phyloP scores from a whole-genome alignment of 2,888 invertebrate species.

The Zygogramma bicolorata region DNA sequence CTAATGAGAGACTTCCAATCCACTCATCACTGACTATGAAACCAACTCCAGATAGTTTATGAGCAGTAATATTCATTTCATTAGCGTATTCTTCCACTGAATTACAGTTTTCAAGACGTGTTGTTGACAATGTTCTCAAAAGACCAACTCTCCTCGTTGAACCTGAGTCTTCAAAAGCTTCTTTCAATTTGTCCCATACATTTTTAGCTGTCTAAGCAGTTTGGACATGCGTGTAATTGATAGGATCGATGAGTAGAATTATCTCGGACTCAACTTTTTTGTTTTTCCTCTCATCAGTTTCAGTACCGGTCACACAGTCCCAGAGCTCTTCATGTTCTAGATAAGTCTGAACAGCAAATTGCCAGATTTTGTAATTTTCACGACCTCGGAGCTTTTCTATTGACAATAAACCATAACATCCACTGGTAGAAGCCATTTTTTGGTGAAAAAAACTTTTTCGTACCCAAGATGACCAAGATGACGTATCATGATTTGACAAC shows the following conservation, averaged over 20 bases:
- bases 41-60: no score
- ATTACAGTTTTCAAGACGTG: no score
- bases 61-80: no score
- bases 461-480: no score
- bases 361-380: conserved; percentile 39
- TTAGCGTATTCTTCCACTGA: conserved; percentile 21
- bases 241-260: conserved; percentile 12
- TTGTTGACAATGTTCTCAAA: no score
- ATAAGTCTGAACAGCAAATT: conserved; percentile 41
- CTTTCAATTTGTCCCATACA: conserved; percentile 14
- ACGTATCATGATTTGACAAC: no score
- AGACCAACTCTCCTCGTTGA: no score
- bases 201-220: neutral
- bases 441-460: neutral
- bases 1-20: no score
- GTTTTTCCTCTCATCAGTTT: conserved; percentile 24
- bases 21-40: no score
- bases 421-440: conserved; percentile 1
- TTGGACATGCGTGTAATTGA: conserved; percentile 29
- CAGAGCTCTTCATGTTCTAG: conserved; percentile 41
- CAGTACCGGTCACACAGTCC: conserved; percentile 33
- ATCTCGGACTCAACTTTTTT: conserved; percentile 46
- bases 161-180: conserved; percentile 22
- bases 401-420: neutral
- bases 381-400: conserved; percentile 32